These are phyloP conservation scores for Spizella passerina DNA, from an alignment of 2,797 vertebrate genomes.

Conservation along the genomic window DNA sequence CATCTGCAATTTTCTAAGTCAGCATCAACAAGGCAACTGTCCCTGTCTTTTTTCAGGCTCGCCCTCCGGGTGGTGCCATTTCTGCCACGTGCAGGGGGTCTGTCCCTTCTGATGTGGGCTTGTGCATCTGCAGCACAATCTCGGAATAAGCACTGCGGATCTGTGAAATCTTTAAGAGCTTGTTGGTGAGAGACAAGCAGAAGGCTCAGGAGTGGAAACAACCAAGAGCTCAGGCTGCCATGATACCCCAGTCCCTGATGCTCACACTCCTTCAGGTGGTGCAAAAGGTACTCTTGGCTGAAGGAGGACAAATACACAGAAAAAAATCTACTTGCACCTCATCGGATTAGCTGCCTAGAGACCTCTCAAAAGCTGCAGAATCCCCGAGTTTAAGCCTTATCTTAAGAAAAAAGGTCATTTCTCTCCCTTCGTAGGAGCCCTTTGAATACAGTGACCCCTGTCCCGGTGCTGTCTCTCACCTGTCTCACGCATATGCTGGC, in stretches of 20 bases:
- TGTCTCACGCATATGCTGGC: not conserved
- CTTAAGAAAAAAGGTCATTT: not conserved
- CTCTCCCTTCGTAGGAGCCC: not conserved
- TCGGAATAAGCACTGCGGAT: not conserved
- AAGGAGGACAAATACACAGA: not conserved
- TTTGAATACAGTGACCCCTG: not conserved
- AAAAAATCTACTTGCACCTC: not conserved
- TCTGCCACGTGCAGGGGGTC: not conserved
- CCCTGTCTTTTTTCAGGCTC: not conserved
- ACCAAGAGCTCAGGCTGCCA: not conserved
- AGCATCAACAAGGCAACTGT: not conserved
- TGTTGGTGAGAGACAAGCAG: not conserved
- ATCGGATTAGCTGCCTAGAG: not conserved
- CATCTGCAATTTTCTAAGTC: not conserved
- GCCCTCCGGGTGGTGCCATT: not conserved
- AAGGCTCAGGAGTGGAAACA: not conserved
- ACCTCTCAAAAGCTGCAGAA: not conserved
- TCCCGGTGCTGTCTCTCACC: not conserved
- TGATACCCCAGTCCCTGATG: not conserved
- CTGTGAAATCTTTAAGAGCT: not conserved
- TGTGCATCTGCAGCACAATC: not conserved
- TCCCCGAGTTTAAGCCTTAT: not conserved
- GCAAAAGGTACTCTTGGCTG: not conserved
- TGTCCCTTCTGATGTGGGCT: not conserved
- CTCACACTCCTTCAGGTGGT: not conserved